Percentiles rank a stretch among this genome's conserved stretches.
Evolutionary conservation across 2,888 invertebrate species (phyloP).

Genomic region (Hydropsyche betteni): DNA sequence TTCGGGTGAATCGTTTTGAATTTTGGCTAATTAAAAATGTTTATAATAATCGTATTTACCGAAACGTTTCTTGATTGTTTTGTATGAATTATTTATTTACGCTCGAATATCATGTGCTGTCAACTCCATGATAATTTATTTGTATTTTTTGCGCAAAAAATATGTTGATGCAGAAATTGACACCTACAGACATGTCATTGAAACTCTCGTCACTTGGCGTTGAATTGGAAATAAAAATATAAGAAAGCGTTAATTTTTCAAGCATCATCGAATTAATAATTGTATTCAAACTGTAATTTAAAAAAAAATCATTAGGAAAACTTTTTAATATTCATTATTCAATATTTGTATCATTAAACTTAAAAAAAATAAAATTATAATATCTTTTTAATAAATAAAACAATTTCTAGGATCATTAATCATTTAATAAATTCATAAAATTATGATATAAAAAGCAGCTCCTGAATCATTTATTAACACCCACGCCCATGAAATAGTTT

Average conservation of each 20-base stretch:
- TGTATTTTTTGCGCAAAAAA: slow-evolving; percentile 42
- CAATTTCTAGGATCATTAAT: too few species aligned
- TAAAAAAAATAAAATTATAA: too few species aligned
- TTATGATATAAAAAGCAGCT: not conserved
- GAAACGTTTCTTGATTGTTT: not conserved
- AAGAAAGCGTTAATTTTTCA: too few species aligned
- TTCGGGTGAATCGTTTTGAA: not conserved
- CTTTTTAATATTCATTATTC: too few species aligned
- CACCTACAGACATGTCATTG: slow-evolving; percentile 49
- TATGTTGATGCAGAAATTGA: slow-evolving; percentile 50
- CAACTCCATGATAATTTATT: slow-evolving; percentile 30
- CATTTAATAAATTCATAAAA: too few species aligned
- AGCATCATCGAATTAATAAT: too few species aligned
- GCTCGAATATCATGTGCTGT: not conserved
- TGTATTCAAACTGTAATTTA: too few species aligned
- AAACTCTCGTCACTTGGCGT: not conserved
- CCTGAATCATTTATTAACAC: not conserved
- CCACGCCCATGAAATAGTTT: not conserved
- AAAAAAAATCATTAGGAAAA: too few species aligned
- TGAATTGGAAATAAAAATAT: slow-evolving; percentile 1
- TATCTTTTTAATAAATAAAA: too few species aligned
- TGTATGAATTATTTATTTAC: not conserved
- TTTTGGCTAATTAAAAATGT: slow-evolving; percentile 3
- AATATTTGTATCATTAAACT: too few species aligned
- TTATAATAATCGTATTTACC: not conserved